A percentile compares a stretch with the other conserved stretches of the same genome.
Conservation (phyloP, 1,140 invertebrate genomes). For the Drosophila elegans region DNA sequence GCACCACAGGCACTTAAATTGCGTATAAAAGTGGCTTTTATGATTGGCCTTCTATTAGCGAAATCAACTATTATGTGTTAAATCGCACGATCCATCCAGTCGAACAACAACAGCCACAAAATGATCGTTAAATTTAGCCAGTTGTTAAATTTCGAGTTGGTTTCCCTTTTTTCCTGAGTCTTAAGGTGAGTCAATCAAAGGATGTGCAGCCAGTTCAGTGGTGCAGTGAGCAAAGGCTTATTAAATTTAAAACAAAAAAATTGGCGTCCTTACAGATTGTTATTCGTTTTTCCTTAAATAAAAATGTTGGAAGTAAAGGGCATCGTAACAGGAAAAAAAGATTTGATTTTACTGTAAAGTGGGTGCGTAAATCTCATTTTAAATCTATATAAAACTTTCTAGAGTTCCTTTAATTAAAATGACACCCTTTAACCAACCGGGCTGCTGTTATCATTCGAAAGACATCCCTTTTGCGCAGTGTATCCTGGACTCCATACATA, state of each 20-base stretch:
- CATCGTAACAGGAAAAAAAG: too few species aligned
- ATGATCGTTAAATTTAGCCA: conserved; percentile 33
- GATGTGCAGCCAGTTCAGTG: conserved; percentile 16
- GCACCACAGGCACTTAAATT: conserved; percentile 56
- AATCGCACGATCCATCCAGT: conserved; percentile 56
- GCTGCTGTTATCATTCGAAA: background rate
- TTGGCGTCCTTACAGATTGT: too few species aligned
- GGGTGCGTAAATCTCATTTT: too few species aligned
- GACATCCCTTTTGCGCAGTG: background rate
- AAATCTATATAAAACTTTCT: too few species aligned
- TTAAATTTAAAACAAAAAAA: too few species aligned
- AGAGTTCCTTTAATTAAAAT: too few species aligned
- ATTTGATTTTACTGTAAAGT: too few species aligned
- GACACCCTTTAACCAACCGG: background rate
- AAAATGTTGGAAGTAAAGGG: too few species aligned
- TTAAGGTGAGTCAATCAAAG: conserved; percentile 14
- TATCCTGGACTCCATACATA: background rate
- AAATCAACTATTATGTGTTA: conserved; percentile 80
- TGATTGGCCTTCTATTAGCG: conserved; percentile 76
- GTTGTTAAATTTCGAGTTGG: conserved; percentile 31
- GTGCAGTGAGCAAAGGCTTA: background rate
- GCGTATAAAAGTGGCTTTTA: conserved; percentile 80
- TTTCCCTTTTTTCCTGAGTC: conserved; percentile 42
- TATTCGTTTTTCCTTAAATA: too few species aligned
- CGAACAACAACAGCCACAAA: conserved; percentile 30